Base-by-base conservation (phyloP, 2,888 invertebrate species). In the Ganaspis brasiliensis region DNA sequence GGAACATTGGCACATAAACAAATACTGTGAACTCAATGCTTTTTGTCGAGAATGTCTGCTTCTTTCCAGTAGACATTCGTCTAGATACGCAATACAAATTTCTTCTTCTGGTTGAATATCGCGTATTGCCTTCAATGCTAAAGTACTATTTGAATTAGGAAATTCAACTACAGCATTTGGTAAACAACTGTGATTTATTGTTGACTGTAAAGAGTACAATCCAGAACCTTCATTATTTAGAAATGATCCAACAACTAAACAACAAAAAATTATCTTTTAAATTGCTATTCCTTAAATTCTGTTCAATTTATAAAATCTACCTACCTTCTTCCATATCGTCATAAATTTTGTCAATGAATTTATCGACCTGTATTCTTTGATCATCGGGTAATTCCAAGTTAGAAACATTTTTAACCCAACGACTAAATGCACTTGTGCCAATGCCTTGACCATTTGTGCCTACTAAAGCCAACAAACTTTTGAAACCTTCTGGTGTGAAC, bases 361-460 rank as follows among this genome's bases (percentile, higher is more conserved):
- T 92, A 87, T 98, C 96, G 4, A 97, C 89, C 80, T 94, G 93
- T 73, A 94, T 92, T 84, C 94, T 94, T 82, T 96, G 96, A 40
- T 94, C 93, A 16, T 94, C 93, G 0, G 94, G 92, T 87, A 97
- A 91, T 0, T 94, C 92, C 63, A 97, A 90, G 6, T 94, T 94
- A 1, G 95, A 93, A 45, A 96, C 95, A 84, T 95, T 95, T 84
- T 95, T 95, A 3, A 96, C 97, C 98, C 98, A 99, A 84, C 95
- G 94, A 21, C 97, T 96, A 71, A 98, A 93, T 0, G 98, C 95
- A 90, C 97, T 98, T 0, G 98, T 97, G 2, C 98, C 98, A 74
- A 98, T 96, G 4, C 98, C 98, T 92, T 99, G 99, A 0, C 97
- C 97, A 91, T 99, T 99, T n/a, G 97, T 97, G 5, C 98, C 98